Evolutionary conservation across 2,113 vertebrate species (phyloP), one percentile per base, ranked within the genome.

Genomic region (Festucalex cinctus): DNA sequence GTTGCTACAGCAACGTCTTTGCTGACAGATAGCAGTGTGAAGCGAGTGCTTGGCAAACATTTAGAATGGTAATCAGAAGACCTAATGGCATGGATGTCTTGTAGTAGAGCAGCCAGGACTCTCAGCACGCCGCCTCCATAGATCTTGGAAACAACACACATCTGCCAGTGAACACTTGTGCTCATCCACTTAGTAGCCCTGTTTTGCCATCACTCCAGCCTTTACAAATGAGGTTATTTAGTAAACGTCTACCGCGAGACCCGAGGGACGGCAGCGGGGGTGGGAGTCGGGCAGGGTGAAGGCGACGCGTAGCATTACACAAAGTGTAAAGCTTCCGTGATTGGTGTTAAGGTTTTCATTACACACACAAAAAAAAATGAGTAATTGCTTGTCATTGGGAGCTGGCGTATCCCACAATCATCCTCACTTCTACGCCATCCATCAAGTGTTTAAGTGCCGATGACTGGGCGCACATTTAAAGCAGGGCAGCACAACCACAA

Each of bases 151-250:
- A 24, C 16, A 82, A 83, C 22, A 63, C 56, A 60, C 78, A 74
- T 72, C 46, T 76, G 71, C 74, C 62, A 78, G 82, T 69, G 83
- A 86, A 70, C 77, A 72, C 80, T 79, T 74, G 76, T 75, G 75
- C 80, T 82, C 80, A 76, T 79, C 87, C 86, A 87, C 87, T 89
- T 85, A 88, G 85, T 83, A 75, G 72, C 74, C 76, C 81, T 78
- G 85, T 88, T 89, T 83, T 85, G 86, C 84, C 79, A 85, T 83
- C 83, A 84, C 85, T 88, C 82, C 76, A 86, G 88, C 87, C 84
- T 84, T 92, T 92, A 91, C 91, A 92, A 91, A 93, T 91, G 76
- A 91, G 89, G 89, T 92, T 92, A 92, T 93, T 92, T 91, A 91
- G 90, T 82, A 90, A 89, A 88, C 74, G 91, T 91, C 90, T 91